These are phyloP conservation scores for Horisme vitalbata DNA, from an alignment of 2,888 invertebrate genomes.

Conservation along the genomic window DNA sequence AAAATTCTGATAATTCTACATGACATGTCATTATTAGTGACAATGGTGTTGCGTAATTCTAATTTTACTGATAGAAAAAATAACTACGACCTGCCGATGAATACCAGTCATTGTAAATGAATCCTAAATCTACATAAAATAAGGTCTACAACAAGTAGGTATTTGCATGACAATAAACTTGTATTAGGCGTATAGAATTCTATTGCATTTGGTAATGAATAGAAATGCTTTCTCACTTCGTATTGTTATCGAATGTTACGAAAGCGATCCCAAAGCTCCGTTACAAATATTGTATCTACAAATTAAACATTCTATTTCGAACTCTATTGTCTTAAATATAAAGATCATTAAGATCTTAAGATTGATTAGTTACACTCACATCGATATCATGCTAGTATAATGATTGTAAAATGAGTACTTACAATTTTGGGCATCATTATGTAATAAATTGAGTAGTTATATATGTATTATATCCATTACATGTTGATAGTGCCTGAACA, in stretches of 20 bases:
- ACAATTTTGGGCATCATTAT: slow-evolving; percentile 10
- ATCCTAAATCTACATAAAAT: background rate
- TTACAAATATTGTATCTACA: slow-evolving; percentile 10
- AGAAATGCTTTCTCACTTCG: slow-evolving; percentile 57
- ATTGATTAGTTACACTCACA: slow-evolving; percentile 7
- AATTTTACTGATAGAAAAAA: background rate
- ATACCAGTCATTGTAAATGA: background rate
- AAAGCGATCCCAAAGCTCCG: slow-evolving; percentile 27
- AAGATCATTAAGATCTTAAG: background rate
- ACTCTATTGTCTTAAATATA: slow-evolving; percentile 4
- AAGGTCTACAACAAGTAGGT: background rate
- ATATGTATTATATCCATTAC: too few species aligned
- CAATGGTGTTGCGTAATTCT: slow-evolving; percentile 40
- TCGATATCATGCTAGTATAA: too few species aligned
- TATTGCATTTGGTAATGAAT: slow-evolving; percentile 38
- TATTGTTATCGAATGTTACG: slow-evolving; percentile 60
- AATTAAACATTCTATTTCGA: slow-evolving; percentile 6
- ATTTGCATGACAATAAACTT: background rate
- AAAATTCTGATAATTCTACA: slow-evolving; percentile 53
- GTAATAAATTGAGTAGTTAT: too few species aligned
- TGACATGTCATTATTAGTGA: slow-evolving; percentile 42
- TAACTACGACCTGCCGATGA: background rate
- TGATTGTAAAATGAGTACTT: too few species aligned
- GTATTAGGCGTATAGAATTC: slow-evolving; percentile 24
- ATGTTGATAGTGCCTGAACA: too few species aligned